phyloP scores from a whole-genome alignment of 2,888 invertebrate species.

The Neoaliturus tenellus region DNA sequence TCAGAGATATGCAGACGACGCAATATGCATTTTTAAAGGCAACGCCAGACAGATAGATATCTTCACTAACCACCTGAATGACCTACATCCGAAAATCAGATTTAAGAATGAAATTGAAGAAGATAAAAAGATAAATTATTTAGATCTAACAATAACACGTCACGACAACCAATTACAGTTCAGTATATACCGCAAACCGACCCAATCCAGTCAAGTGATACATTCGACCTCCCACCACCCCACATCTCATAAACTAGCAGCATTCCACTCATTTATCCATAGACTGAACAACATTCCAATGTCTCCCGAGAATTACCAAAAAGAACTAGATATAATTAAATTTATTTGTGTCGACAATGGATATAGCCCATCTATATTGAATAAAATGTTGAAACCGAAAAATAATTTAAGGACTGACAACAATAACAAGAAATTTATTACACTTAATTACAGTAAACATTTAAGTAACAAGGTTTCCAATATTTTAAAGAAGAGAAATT shows the following conservation, averaged over 20 bases:
- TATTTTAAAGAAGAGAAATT: neutral
- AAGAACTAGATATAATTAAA: no score
- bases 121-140: neutral
- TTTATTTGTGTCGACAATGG: no score
- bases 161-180: neutral
- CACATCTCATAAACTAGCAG: neutral
- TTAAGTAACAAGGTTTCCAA: neutral
- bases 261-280: no score
- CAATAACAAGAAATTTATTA: neutral
- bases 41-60: neutral
- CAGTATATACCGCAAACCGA: conserved; percentile 6
- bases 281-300: no score
- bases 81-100: neutral
- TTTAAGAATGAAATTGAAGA: conserved; percentile 33
- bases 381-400: no score
- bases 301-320: no score
- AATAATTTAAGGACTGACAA: neutral
- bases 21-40: neutral
- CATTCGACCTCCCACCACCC: no score
- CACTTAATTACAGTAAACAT: neutral
- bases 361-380: no score
- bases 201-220: conserved; percentile 23
- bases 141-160: neutral
- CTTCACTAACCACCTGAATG: neutral
- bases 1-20: conserved; percentile 7